Evolutionary conservation across 2,888 invertebrate species (phyloP).

Genomic region (Oasisia sp.): DNA sequence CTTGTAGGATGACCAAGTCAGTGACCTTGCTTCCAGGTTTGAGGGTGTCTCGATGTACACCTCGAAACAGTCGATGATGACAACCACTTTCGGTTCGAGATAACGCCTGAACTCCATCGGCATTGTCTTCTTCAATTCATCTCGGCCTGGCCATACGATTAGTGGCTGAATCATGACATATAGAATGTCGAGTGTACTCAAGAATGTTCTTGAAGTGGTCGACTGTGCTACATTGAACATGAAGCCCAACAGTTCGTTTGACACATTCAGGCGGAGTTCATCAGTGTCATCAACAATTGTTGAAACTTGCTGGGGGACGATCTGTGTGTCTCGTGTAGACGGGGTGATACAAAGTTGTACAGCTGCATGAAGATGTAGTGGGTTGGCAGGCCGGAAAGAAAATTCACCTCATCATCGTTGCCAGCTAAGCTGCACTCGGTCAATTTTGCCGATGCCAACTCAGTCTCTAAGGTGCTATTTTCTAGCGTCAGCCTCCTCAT

Average conservation of each 20-base stretch:
- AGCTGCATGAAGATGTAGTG: background rate
- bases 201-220: background rate
- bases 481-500: too few relatives aligned
- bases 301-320: background rate
- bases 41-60: constrained; percentile 43
- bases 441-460: too few relatives aligned
- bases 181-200: background rate
- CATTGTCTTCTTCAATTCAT: constrained; percentile 36
- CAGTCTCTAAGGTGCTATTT: too few relatives aligned
- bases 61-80: constrained; percentile 44
- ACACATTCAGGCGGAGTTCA: background rate
- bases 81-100: constrained; percentile 34
- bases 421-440: too few relatives aligned
- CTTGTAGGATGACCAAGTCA: constrained; percentile 46
- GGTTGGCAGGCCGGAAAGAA: too few relatives aligned
- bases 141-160: constrained; percentile 36
- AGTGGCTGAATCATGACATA: constrained; percentile 25
- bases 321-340: background rate
- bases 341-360: too few relatives aligned
- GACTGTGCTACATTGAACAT: background rate
- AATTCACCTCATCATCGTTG: too few relatives aligned
- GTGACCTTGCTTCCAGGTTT: constrained; percentile 39
- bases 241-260: background rate
- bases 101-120: constrained; percentile 38
- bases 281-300: background rate